These are phyloP conservation scores for Zapornia atra DNA, from an alignment of 2,113 vertebrate genomes.

Conservation along the genomic window DNA sequence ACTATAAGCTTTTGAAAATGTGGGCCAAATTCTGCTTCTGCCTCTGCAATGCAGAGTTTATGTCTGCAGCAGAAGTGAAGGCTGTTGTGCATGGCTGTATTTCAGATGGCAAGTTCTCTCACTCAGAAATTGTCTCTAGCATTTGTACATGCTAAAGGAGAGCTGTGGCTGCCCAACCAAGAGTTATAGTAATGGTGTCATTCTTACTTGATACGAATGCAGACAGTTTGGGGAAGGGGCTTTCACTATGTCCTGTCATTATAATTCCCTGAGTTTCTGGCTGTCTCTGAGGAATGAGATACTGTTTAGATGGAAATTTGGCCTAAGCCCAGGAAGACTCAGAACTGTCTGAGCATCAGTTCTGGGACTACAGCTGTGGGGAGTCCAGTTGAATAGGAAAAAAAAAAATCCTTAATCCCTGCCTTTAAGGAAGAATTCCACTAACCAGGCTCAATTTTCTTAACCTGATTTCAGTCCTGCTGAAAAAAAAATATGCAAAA, in stretches of 20 bases:
- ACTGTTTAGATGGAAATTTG: neutral
- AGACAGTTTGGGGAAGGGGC: neutral
- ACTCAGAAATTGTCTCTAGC: neutral
- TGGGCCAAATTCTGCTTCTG: neutral
- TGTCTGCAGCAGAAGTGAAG: neutral
- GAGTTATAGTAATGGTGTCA: neutral
- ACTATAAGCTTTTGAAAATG: neutral
- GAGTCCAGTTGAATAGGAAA: neutral
- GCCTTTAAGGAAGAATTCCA: neutral
- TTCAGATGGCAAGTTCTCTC: neutral
- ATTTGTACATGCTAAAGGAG: neutral
- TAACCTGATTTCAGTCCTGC: neutral
- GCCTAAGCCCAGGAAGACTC: neutral
- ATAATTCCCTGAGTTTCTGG: neutral
- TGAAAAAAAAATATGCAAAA: neutral
- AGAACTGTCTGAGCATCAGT: neutral
- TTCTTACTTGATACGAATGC: neutral
- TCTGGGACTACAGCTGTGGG: neutral
- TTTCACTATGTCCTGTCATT: neutral
- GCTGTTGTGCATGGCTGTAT: neutral
- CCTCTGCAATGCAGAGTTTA: slow-evolving; percentile 50
- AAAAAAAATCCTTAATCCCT: neutral
- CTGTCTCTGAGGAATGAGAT: neutral
- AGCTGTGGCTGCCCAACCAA: neutral
- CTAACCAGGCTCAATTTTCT: neutral